These are phyloP conservation scores for Catostylus mosaicus DNA, from an alignment of 30 jellyfish, hydroid and myxozoan genomes.

Conservation along the genomic window DNA sequence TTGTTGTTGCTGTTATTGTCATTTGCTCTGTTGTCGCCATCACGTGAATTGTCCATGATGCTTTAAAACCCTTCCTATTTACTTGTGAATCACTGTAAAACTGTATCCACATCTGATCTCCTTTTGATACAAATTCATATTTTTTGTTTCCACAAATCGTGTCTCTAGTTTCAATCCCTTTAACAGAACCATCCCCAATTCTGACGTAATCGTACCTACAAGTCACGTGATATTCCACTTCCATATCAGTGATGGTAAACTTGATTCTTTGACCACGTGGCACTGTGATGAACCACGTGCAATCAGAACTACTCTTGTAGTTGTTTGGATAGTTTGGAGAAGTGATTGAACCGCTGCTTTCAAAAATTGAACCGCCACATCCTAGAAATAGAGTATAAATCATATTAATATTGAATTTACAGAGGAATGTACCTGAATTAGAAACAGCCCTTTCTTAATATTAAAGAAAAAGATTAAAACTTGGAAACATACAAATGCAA, in stretches of 20 bases:
- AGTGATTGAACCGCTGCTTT: conserved; percentile 59
- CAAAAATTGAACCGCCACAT: conserved; percentile 46
- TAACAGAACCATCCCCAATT: conserved; percentile 41
- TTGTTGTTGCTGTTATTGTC: conserved; percentile 15
- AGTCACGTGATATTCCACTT: conserved; percentile 15
- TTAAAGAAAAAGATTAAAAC: not conserved
- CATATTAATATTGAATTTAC: no score
- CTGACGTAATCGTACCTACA: conserved; percentile 58
- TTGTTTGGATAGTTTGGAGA: conserved; percentile 67
- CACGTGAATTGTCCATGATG: conserved; percentile 65
- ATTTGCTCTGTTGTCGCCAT: conserved; percentile 1
- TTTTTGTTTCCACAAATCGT: conserved; percentile 64
- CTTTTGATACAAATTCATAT: conserved; percentile 25
- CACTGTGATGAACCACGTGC: conserved; percentile 55
- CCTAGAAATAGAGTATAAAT: not conserved
- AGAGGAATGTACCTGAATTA: not conserved
- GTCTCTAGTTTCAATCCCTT: conserved; percentile 32
- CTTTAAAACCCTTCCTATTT: conserved; percentile 77
- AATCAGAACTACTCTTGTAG: conserved; percentile 39
- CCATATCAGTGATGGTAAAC: conserved; percentile 23
- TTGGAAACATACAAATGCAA: no score
- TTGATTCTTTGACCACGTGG: conserved; percentile 29
- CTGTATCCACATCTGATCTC: conserved; percentile 58
- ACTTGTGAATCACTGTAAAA: conserved; percentile 69
- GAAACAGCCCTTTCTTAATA: not conserved